These are phyloP conservation scores for Oplegnathus fasciatus DNA, from an alignment of 2,113 vertebrate genomes.

Conservation along the genomic window DNA sequence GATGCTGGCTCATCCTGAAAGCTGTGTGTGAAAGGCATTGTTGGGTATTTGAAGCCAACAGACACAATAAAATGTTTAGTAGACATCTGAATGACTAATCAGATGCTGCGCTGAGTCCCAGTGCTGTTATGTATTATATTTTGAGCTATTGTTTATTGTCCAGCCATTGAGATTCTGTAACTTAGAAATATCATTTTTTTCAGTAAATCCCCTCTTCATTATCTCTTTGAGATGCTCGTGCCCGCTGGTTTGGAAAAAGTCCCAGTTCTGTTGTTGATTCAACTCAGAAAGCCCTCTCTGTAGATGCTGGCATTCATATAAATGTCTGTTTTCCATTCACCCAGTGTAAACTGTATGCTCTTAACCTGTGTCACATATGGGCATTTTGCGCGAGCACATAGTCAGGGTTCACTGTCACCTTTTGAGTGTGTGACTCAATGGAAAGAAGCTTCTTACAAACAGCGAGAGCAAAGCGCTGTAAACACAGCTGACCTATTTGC, in stretches of 20 bases:
- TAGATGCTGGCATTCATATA: not conserved
- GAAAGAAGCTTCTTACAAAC: conserved; percentile 59
- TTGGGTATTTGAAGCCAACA: conserved; percentile 41
- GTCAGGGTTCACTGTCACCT: not conserved
- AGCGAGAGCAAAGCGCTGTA: not conserved
- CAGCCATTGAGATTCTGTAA: conserved; percentile 33
- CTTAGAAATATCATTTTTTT: conserved; percentile 25
- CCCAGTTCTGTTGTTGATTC: not conserved
- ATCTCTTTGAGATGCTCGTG: not conserved
- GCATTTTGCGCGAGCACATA: not conserved
- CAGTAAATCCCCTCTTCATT: not conserved
- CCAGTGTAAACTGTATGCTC: not conserved
- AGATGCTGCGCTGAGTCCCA: conserved; percentile 34
- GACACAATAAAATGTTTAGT: conserved; percentile 61
- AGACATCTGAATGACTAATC: conserved; percentile 55
- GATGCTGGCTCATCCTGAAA: conserved; percentile 53
- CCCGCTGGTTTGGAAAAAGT: not conserved
- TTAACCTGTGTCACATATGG: not conserved
- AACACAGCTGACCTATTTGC: conserved; percentile 14
- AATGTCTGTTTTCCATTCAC: not conserved
- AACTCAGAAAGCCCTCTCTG: not conserved
- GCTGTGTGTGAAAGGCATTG: conserved; percentile 40
- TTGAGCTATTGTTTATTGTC: conserved; percentile 2
- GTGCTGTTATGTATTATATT: conserved; percentile 19
- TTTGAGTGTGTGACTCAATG: conserved; percentile 44